Base-by-base conservation (phyloP, 1,140 invertebrate species). In the Neotoxoptera formosana region DNA sequence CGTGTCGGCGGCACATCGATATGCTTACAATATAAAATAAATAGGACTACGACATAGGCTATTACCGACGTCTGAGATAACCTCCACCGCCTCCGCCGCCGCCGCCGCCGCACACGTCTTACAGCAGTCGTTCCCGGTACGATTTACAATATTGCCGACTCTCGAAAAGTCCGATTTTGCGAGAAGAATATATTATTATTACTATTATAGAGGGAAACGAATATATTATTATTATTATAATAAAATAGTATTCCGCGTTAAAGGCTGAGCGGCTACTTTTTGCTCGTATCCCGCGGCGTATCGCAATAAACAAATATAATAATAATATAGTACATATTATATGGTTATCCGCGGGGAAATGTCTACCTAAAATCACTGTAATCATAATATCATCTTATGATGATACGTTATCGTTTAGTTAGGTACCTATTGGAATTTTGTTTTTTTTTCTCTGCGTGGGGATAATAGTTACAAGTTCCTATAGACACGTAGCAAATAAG, bases 241-340 rank as follows among this genome's bases (percentile, higher is more conserved):
- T 67, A 67, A n/a, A n/a, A 67, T 67, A 67, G 8, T 4, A 14
- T 14, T 67, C 3, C n/a, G 14, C n/a, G 2, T n/a, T 67, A 30
- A n/a, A 9, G 30, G 11, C 2, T n/a, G n/a, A 67, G 11, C 11
- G 14, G 3, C 60, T 67, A 3, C 9, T 30, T 67, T 14, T 67
- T 67, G 30, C 11, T n/a, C 14, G 4, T 67, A 14, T 14, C 25
- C 0, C 17, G 20, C 0, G 1, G 20, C 0, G 1, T 60, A 60
- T 30, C 25, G 30, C 25, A 1, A 41, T n/a, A 60, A 60, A 67
- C 6, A 67, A 67, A 67, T 67, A 17, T n/a, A n/a, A n/a, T n/a
- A n/a, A n/a, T n/a, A n/a, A n/a, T n/a, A n/a, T n/a, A n/a, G n/a
- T n/a, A n/a, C n/a, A n/a, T n/a, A n/a, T n/a, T n/a, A n/a, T n/a